These are phyloP conservation scores for Lymantria monacha DNA, from an alignment of 2,888 invertebrate species.

Conservation along the genomic window DNA sequence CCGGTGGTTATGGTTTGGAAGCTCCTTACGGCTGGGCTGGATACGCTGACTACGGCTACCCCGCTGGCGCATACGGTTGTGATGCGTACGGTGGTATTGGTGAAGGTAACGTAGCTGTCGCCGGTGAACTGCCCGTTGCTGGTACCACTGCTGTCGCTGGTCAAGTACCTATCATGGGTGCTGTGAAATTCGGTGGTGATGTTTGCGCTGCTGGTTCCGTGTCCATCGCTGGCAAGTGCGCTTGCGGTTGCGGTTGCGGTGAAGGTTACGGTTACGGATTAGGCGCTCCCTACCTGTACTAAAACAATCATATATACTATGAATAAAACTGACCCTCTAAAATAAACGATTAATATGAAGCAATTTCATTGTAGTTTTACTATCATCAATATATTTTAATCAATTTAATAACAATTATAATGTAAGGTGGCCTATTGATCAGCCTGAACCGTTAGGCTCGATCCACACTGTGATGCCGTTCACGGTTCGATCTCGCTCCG, in stretches of 20 bases:
- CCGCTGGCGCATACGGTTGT: neutral
- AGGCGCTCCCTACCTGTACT: neutral
- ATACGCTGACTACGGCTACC: neutral
- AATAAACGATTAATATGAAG: too few relatives aligned
- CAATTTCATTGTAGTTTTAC: too few relatives aligned
- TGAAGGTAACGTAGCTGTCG: conserved; percentile 23
- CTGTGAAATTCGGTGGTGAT: conserved; percentile 36
- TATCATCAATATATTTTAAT: too few relatives aligned
- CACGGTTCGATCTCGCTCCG: too few relatives aligned
- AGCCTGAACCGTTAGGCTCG: too few relatives aligned
- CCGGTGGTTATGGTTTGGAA: neutral
- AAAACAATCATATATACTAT: neutral
- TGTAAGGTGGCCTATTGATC: too few relatives aligned
- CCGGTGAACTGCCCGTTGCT: conserved; percentile 16
- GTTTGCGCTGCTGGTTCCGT: conserved; percentile 42
- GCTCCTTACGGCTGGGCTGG: neutral
- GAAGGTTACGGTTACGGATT: neutral
- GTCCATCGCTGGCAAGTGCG: conserved; percentile 34
- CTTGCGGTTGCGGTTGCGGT: conserved; percentile 10
- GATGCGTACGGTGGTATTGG: conserved; percentile 19
- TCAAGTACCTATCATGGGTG: conserved; percentile 9
- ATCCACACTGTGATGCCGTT: too few relatives aligned
- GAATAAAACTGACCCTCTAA: too few relatives aligned
- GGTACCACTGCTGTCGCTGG: conserved; percentile 16
- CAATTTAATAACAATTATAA: too few relatives aligned